phyloP scores from a whole-genome alignment of 2,113 vertebrate genomes.

The Craseonycteris thonglongyai region DNA sequence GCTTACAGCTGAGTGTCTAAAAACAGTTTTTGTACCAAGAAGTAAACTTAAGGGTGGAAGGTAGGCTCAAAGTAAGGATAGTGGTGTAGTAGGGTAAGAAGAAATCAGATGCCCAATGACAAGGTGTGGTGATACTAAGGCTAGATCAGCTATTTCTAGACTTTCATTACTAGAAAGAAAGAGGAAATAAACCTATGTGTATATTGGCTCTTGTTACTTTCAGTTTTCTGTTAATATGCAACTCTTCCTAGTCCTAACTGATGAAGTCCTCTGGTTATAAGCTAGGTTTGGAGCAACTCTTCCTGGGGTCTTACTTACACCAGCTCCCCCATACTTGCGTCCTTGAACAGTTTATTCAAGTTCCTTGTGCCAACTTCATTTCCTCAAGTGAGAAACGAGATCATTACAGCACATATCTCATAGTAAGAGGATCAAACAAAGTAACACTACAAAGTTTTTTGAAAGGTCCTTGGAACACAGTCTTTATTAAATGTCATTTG shows the following conservation, averaged over 20 bases:
- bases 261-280: background rate
- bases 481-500: background rate
- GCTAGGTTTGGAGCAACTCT: background rate
- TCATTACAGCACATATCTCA: background rate
- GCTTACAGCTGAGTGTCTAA: background rate
- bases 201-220: background rate
- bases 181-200: background rate
- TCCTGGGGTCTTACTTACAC: background rate
- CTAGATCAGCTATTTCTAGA: background rate
- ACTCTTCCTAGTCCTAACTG: background rate
- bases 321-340: background rate
- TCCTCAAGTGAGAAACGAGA: background rate
- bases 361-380: background rate
- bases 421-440: background rate
- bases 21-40: background rate
- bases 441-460: background rate
- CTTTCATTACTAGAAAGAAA: background rate
- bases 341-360: background rate
- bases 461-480: background rate
- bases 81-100: background rate
- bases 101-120: fast-evolving
- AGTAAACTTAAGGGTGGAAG: background rate
- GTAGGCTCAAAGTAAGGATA: background rate
- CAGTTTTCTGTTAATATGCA: background rate
- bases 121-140: background rate